Base-by-base conservation (phyloP, 2,888 invertebrate species). In the Mimas tiliae region DNA sequence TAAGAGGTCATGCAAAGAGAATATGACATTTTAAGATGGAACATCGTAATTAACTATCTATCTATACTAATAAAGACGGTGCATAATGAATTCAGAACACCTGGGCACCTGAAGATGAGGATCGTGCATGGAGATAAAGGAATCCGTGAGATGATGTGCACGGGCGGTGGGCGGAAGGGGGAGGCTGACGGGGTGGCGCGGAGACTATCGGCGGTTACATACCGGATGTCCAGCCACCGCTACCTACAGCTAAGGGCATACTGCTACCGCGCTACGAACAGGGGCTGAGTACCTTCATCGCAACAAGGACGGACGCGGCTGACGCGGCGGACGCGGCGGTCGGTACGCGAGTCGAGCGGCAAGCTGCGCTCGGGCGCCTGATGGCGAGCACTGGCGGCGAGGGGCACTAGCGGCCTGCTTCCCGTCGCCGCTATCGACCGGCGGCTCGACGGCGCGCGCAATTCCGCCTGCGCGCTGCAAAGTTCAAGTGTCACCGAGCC, bases 261-360 rank as follows among this genome's bases (percentile, higher is more conserved):
- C 82, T 84, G 85, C 88, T 90, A 91, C 79, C 85, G 86, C 88
- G 83, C 89, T 91, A 90, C 82, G 81, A 83, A 80, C 79, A 81
- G 80, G 82, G 86, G 76, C 58, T 27, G 84, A 84, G 78, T 93
- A 93, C 93, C 93, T 93, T 90, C 93, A 93, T 93, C 84, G 91
- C 91, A 90, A 92, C 90, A 85, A 82, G 82, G 79, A 73, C 75
- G 70, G 81, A 73, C 77, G 79, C 79, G 77, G 79, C 74, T 75
- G 71, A 72, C 68, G 75, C 78, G 79, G 71, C 65, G 64, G 67
- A 66, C 68, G 67, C 66, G 62, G 76, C 80, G 79, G 76, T 72
- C 71, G 69, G 72, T 73, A 66, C 77, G 76, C 78, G 27, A 27
- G 27, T 27, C 27, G 79, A 77, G 73, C 71, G 69, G 72, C 74